Conservation (phyloP, 2,888 invertebrate genomes). For the Euproctis similis region DNA sequence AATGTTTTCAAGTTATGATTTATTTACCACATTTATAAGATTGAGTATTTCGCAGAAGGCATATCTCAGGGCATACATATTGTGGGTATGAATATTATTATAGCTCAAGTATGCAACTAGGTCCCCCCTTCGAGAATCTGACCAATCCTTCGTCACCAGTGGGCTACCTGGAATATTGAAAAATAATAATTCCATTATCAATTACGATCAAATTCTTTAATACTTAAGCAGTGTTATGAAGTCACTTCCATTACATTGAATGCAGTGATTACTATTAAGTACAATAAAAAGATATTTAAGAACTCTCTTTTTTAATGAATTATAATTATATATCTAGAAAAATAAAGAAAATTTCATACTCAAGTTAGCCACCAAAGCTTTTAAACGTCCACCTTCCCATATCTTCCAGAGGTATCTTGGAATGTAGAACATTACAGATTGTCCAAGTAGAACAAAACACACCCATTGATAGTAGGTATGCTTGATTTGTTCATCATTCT, state of each 20-base stretch:
- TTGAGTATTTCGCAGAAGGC: constrained; percentile 84
- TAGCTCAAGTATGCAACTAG: constrained; percentile 75
- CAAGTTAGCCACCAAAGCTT: constrained; percentile 76
- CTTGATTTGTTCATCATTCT: constrained; percentile 67
- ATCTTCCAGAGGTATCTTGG: constrained; percentile 83
- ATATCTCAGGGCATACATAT: constrained; percentile 80
- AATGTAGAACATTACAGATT: constrained; percentile 80
- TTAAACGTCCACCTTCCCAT: constrained; percentile 80
- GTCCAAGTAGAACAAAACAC: constrained; percentile 79
- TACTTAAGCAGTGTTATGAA: too few species aligned
- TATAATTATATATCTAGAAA: too few species aligned
- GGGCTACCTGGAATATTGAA: constrained; percentile 68
- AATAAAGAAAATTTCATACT: constrained; percentile 45
- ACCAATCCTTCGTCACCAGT: constrained; percentile 74
- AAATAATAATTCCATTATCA: too few species aligned
- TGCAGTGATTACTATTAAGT: too few species aligned
- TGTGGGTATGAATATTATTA: constrained; percentile 74
- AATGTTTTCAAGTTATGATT: too few species aligned
- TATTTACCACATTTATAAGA: constrained; percentile 82
- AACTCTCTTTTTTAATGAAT: too few species aligned
- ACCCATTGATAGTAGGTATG: constrained; percentile 85
- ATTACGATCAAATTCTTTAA: too few species aligned
- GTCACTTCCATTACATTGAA: too few species aligned
- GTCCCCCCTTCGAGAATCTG: constrained; percentile 66
- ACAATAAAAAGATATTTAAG: too few species aligned